A percentile compares a stretch with the other conserved stretches of the same genome.
Evolutionary conservation across 2,797 vertebrate genomes (phyloP).

Genomic region (Pantherophis alleghaniensis): DNA sequence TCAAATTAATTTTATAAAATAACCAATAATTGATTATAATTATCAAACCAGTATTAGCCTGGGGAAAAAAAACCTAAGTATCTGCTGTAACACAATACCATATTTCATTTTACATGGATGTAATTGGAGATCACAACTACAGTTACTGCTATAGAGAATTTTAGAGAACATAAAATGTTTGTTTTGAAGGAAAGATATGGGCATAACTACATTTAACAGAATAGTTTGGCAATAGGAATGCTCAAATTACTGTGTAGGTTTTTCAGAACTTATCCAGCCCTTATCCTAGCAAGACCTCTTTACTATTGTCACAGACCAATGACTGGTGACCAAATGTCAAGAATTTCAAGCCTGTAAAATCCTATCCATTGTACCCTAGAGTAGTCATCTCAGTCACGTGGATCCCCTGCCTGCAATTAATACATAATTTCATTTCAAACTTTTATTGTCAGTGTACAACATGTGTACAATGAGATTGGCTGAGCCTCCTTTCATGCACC

Average conservation of each 20-base stretch:
- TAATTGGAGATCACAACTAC: not conserved
- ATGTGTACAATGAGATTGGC: no score
- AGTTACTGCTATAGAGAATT: constrained; percentile 1
- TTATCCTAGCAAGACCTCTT: not conserved
- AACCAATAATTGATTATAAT: constrained; percentile 37
- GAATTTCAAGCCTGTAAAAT: not conserved
- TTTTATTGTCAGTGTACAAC: no score
- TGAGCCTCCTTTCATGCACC: no score
- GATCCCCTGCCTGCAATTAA: not conserved
- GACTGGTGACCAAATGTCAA: not conserved
- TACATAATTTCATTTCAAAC: not conserved
- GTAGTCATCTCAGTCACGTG: not conserved
- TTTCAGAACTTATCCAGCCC: not conserved
- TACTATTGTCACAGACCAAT: not conserved
- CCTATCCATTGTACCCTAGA: not conserved
- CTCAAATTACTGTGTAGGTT: not conserved
- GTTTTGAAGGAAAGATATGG: not conserved
- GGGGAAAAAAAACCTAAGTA: constrained; percentile 17
- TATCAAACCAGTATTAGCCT: constrained; percentile 38
- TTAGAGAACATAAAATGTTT: not conserved
- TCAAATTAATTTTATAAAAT: constrained; percentile 38
- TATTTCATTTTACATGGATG: not conserved
- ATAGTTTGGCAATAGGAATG: not conserved
- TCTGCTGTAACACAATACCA: not conserved
- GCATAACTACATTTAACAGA: not conserved